Evolutionary conservation across 2,888 invertebrate species (phyloP).

Genomic region (Ormyrus pomaceus): DNA sequence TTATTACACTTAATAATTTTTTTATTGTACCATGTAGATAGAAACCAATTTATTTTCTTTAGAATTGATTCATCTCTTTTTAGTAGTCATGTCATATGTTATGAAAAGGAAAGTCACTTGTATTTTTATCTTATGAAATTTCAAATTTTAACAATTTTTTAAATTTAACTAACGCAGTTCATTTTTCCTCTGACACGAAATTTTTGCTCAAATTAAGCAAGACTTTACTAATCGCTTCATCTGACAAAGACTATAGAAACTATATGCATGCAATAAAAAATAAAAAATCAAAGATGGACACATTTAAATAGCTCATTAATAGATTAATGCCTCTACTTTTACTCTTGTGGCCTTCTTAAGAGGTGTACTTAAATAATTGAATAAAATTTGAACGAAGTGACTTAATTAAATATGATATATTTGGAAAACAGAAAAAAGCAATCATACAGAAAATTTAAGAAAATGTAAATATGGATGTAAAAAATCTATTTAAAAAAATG

Average conservation of each 20-base stretch:
- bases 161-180: conserved; percentile 4
- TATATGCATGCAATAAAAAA: conserved; percentile 35
- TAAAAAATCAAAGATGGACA: conserved; percentile 47
- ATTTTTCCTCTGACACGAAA: not conserved
- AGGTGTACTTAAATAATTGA: too few relatives aligned
- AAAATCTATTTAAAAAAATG: too few relatives aligned
- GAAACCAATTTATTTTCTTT: not conserved
- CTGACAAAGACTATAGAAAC: conserved; percentile 17
- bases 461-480: too few relatives aligned
- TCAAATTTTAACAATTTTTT: not conserved
- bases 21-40: not conserved
- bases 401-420: too few relatives aligned
- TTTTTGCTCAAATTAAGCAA: not conserved
- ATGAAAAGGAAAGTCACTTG: conserved; percentile 47
- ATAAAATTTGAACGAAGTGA: too few relatives aligned
- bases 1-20: not conserved
- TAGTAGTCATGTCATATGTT: conserved; percentile 42
- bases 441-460: too few relatives aligned
- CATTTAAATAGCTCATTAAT: not conserved
- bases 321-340: not conserved
- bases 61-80: conserved; percentile 44
- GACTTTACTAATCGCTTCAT: conserved; percentile 53
- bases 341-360: not conserved
- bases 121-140: not conserved
- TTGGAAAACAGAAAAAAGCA: too few relatives aligned